Percentiles rank a stretch among this genome's conserved stretches.
Evolutionary conservation across 2,888 invertebrate genomes (phyloP).

Genomic region (Catocala sponsa): DNA sequence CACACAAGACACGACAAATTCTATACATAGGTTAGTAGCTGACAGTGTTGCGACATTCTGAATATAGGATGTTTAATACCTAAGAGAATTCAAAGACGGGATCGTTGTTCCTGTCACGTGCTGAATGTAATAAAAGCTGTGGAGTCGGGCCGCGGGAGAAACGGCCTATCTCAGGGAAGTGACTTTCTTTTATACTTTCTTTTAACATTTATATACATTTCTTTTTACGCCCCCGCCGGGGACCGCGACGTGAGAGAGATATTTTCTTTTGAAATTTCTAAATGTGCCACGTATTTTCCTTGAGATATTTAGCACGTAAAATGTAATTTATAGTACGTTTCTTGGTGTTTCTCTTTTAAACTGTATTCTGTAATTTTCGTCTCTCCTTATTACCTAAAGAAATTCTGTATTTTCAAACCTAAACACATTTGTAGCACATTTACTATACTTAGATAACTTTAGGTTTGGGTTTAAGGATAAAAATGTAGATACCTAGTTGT

Average conservation of each 20-base stretch:
- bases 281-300: constrained; percentile 43
- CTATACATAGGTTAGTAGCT: constrained; percentile 8
- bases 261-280: constrained; percentile 54
- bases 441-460: too few species aligned
- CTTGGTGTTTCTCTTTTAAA: constrained; percentile 14
- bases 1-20: constrained; percentile 2
- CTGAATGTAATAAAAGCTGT: constrained; percentile 73
- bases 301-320: constrained; percentile 50
- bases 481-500: too few species aligned
- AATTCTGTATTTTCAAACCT: too few species aligned
- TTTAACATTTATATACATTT: constrained; percentile 75
- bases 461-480: too few species aligned
- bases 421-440: too few species aligned
- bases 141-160: constrained; percentile 63
- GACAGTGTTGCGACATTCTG: constrained; percentile 27
- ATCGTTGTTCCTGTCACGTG: constrained; percentile 78
- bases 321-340: constrained; percentile 43
- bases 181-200: constrained; percentile 78
- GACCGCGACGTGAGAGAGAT: constrained; percentile 66
- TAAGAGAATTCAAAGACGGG: constrained; percentile 66
- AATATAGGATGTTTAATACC: constrained; percentile 54
- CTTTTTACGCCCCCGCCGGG: constrained; percentile 74
- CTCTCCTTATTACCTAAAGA: too few species aligned
- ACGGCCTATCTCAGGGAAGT: constrained; percentile 72
- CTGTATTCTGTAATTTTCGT: not conserved